A percentile compares a stretch with the other conserved stretches of the same genome.
Evolutionary conservation across 2,113 vertebrate species (phyloP).

Genomic region (Tyto alba): DNA sequence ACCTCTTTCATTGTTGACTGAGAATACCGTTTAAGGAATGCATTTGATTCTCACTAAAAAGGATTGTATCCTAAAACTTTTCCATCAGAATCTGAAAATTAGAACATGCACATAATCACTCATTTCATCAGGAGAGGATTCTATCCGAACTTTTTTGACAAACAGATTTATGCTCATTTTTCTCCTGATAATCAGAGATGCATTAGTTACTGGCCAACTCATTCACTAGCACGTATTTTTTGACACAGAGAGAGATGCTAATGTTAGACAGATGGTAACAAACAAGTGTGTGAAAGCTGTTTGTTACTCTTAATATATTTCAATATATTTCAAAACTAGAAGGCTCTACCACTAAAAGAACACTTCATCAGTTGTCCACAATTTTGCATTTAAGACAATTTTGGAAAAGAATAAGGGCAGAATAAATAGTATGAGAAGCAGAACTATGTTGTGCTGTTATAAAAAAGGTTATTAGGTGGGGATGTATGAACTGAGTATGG

Average conservation of each 20-base stretch:
- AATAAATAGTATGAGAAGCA: background rate
- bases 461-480: background rate
- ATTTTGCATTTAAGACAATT: background rate
- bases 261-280: background rate
- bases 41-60: background rate
- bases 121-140: background rate
- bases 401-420: background rate
- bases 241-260: background rate
- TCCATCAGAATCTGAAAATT: background rate
- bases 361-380: accelerated
- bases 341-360: background rate
- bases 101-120: background rate
- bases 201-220: background rate
- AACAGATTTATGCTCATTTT: background rate
- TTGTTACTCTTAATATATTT: too few relatives aligned
- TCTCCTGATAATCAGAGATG: background rate
- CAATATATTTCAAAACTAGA: background rate
- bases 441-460: background rate
- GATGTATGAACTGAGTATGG: background rate
- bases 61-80: background rate
- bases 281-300: background rate
- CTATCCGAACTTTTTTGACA: background rate
- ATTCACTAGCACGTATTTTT: background rate
- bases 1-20: background rate
- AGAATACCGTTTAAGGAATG: background rate